Evolutionary conservation across 2,113 vertebrate genomes (phyloP).

Genomic region (Muscicapa adusta): DNA sequence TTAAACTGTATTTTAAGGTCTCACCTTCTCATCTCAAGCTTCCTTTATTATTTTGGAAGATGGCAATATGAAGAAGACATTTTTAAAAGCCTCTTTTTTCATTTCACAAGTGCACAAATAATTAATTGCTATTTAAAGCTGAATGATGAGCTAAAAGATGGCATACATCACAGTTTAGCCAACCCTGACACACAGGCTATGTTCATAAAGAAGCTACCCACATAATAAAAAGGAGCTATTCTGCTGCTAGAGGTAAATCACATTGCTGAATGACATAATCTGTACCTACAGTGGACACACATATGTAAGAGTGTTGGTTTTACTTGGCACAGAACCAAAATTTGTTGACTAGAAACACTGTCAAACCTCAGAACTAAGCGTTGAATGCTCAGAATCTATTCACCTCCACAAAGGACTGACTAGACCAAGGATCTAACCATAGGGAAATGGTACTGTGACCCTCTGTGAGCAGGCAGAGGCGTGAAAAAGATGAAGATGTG

Average conservation of each 20-base stretch:
- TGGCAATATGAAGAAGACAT: neutral
- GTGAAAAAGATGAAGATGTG: neutral
- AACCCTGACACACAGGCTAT: neutral
- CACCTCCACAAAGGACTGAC: neutral
- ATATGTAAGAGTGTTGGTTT: neutral
- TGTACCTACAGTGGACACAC: neutral
- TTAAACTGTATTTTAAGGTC: neutral
- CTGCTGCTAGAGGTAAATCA: neutral
- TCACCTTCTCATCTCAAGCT: neutral
- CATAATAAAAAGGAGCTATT: neutral
- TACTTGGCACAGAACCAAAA: neutral
- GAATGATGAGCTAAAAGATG: neutral
- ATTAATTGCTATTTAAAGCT: neutral
- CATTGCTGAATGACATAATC: neutral
- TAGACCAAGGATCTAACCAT: rapidly evolving
- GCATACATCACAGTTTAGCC: neutral
- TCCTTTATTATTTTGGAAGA: neutral
- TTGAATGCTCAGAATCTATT: neutral
- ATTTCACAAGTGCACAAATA: neutral
- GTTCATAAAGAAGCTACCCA: neutral
- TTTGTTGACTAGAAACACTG: neutral
- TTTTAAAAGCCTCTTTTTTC: neutral
- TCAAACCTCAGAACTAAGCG: neutral
- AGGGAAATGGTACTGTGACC: rapidly evolving
- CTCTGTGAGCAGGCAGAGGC: neutral